Evolutionary conservation across 2,888 invertebrate genomes (phyloP).

Genomic region (Phortica magna): DNA sequence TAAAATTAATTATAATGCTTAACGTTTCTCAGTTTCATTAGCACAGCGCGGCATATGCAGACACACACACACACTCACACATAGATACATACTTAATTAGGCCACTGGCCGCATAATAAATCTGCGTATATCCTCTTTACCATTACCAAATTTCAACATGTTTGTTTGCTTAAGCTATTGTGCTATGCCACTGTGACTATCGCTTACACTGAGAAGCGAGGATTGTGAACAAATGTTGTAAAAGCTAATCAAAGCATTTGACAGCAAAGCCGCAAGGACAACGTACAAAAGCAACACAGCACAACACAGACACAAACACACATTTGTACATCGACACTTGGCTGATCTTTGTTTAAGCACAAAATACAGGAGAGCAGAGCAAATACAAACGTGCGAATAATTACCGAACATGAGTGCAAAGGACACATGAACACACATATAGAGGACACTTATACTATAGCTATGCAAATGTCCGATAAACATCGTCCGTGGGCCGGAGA

Average conservation of each 20-base stretch:
- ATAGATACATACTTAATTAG: background rate
- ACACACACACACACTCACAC: background rate
- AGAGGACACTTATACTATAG: constrained; percentile 4
- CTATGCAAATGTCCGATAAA: constrained; percentile 8
- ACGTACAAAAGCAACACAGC: background rate
- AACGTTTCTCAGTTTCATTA: no score
- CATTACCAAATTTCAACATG: background rate
- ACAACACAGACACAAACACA: background rate
- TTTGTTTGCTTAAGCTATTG: background rate
- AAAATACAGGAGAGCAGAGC: constrained; percentile 3
- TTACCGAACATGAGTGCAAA: constrained; percentile 61
- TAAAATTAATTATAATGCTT: no score
- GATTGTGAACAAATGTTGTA: background rate
- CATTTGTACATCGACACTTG: background rate
- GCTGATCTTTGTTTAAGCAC: constrained; percentile 21
- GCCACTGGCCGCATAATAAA: background rate
- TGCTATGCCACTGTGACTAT: background rate
- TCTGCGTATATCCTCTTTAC: background rate
- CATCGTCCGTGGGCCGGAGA: constrained; percentile 35
- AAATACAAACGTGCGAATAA: constrained; percentile 59
- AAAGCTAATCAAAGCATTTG: constrained; percentile 56
- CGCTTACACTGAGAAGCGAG: background rate
- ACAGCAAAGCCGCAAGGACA: constrained; percentile 30
- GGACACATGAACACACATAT: constrained; percentile 24
- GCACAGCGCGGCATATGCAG: background rate